Evolutionary conservation across 2,797 vertebrate species (phyloP), one percentile per base, ranked within the genome.

Genomic region (Pipistrellus kuhlii): DNA sequence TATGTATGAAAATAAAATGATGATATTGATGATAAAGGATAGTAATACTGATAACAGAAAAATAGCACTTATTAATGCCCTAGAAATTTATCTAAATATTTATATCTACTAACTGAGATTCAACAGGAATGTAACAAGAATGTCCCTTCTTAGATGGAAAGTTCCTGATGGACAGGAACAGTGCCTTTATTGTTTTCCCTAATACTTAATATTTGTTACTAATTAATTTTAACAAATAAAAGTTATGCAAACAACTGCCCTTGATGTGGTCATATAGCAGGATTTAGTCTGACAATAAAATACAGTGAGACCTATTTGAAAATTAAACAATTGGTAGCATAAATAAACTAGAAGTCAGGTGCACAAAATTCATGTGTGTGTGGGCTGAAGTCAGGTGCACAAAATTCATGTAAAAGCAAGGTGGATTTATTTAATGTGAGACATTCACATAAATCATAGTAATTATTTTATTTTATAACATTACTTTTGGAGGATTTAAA

Each of bases 391-490:
- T n/a, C n/a, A n/a, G n/a, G n/a, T n/a, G n/a, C n/a, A n/a, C n/a
- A n/a, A n/a, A n/a, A n/a, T n/a, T n/a, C n/a, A 69, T 87, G 13
- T 72, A 93, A 97, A 95, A 82, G 14, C 12, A 81, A 77, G 23
- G 41, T 77, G 27, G 20, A 13, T 66, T 86, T 87, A 68, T 62
- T 88, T 82, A 89, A 78, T 81, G 8, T 77, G 75, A 95, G 91
- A 93, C 12, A 81, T 81, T 75, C 14, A 91, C 88, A 64, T 59
- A 71, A 86, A 44, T 92, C 46, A 94, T 85, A 81, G 38, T 57
- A 85, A 73, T 93, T 71, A 73, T 95, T 94, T 90, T 20, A 81
- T 76, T 92, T 83, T 88, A 76, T 78, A 73, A 69, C 35, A 57
- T 91, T 73, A 53, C 11, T 82, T 93, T 92, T 84, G 25, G 14